Conservation (phyloP, 2,797 vertebrate species). For the Chaunax sp. region DNA sequence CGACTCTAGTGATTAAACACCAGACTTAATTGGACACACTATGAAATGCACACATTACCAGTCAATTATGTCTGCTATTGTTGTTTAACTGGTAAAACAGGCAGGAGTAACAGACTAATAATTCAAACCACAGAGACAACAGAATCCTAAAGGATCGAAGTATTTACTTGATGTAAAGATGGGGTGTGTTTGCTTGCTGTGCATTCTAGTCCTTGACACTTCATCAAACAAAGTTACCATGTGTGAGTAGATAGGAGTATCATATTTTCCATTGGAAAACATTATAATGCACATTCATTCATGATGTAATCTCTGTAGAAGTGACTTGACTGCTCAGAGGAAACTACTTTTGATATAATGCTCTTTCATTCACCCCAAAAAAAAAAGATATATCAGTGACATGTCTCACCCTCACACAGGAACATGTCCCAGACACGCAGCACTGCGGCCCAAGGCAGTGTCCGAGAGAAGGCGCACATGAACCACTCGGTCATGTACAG, state of each 20-base stretch:
- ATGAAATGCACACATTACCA: not conserved
- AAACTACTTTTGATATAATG: not conserved
- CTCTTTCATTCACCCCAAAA: not conserved
- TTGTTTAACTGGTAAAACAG: not conserved
- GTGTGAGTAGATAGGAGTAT: no score
- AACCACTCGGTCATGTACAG: slow-evolving; percentile 99
- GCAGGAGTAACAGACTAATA: not conserved
- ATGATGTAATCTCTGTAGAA: not conserved
- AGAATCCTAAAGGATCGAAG: not conserved
- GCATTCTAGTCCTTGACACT: no score
- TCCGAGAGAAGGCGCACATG: slow-evolving; percentile 98
- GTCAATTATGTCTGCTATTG: not conserved
- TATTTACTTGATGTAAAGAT: not conserved
- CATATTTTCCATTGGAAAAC: not conserved
- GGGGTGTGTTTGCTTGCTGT: not conserved
- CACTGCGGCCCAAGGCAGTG: slow-evolving; percentile 95
- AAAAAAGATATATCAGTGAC: not conserved
- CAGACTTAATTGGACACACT: not conserved
- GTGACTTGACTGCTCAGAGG: not conserved
- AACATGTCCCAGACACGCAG: slow-evolving; percentile 99
- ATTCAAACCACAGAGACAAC: not conserved
- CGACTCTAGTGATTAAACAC: not conserved
- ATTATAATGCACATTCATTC: not conserved
- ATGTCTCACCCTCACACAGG: slow-evolving; percentile 93
- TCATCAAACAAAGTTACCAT: no score